phyloP scores from a whole-genome alignment of 1,140 invertebrate genomes.

The Cydia fagiglandana region DNA sequence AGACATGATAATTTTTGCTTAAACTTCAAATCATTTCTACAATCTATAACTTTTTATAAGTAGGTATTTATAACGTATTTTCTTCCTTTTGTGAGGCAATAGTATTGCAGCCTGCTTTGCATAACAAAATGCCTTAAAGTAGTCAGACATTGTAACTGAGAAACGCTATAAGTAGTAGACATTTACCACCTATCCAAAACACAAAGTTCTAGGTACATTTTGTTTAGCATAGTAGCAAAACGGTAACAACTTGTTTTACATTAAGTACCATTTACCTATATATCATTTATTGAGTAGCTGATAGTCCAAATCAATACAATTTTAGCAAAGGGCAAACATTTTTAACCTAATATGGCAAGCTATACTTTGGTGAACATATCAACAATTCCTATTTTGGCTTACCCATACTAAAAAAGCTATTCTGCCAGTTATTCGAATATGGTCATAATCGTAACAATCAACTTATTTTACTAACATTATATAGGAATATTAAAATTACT shows the following conservation, averaged over 20 bases:
- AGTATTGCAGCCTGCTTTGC: not conserved
- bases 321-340: slow-evolving; percentile 48
- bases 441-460: slow-evolving; percentile 24
- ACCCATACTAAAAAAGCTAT: slow-evolving; percentile 35
- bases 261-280: not conserved
- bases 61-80: not conserved
- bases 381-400: slow-evolving; percentile 57
- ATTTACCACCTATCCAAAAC: not conserved
- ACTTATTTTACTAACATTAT: not conserved
- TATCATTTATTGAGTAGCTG: not conserved
- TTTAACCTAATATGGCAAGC: slow-evolving; percentile 74
- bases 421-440: slow-evolving; percentile 2
- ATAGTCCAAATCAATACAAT: not conserved
- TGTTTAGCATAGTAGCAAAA: not conserved
- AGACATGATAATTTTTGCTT: too few relatives aligned
- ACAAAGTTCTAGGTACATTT: not conserved
- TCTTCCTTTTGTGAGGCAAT: not conserved
- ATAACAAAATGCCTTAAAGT: not conserved
- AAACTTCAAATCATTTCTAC: too few relatives aligned
- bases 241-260: not conserved
- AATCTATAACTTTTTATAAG: too few relatives aligned
- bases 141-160: not conserved
- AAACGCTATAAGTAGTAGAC: not conserved
- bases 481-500: slow-evolving; percentile 36
- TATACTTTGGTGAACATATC: slow-evolving; percentile 69